Evolutionary conservation across 2,888 invertebrate genomes (phyloP).

Genomic region (Harpalus rubripes): DNA sequence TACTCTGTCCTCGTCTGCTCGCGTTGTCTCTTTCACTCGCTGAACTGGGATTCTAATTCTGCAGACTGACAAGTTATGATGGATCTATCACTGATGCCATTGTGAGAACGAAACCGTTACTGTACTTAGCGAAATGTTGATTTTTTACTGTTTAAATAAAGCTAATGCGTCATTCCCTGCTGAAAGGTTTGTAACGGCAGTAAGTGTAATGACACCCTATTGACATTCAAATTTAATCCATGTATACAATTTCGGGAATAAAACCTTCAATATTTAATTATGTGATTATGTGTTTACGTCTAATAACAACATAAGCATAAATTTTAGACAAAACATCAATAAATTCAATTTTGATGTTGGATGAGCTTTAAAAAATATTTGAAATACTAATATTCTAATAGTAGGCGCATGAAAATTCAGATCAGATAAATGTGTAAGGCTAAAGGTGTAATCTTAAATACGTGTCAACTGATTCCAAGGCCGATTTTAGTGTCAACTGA

Average conservation of each 20-base stretch:
- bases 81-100: slow-evolving; percentile 71
- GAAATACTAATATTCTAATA: no score
- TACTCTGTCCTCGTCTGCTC: neutral
- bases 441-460: no score
- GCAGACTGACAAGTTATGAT: slow-evolving; percentile 75
- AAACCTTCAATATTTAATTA: neutral
- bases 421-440: no score
- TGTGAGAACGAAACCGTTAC: slow-evolving; percentile 61
- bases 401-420: no score
- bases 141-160: slow-evolving; percentile 51
- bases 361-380: no score
- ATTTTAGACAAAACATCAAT: no score
- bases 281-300: no score
- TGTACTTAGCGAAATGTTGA: slow-evolving; percentile 48
- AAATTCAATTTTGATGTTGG: no score
- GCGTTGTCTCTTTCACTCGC: slow-evolving; percentile 4
- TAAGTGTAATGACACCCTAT: neutral
- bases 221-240: neutral
- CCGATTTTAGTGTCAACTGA: no score
- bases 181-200: slow-evolving; percentile 42
- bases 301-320: no score
- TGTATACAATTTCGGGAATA: neutral
- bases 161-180: slow-evolving; percentile 28
- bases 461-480: no score
- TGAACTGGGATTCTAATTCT: slow-evolving; percentile 39